Base-by-base conservation (phyloP, 2,888 invertebrate species). In the Lepidocyrtoides sp. region DNA sequence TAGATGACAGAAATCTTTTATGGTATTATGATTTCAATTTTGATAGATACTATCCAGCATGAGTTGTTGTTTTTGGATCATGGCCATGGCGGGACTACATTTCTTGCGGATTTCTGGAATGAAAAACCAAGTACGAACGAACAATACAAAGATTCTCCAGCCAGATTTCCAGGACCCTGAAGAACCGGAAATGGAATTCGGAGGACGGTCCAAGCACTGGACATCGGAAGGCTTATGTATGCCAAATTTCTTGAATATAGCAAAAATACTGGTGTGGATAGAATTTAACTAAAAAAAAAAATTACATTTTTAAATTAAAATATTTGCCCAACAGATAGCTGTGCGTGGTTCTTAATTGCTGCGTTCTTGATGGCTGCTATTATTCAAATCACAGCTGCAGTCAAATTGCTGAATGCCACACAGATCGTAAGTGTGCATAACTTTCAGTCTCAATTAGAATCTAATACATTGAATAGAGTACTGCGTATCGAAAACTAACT, bases 381-480 rank as follows among this genome's bases (percentile, higher is more conserved):
- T 10, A 82, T 91, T n/a, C 91, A 91, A 66, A 77, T 91, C 8
- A 79, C 87, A 5, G 91, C 91, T 60, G 91, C 91, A 3, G 88
- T 91, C 12, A 91, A 91, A 36, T 54, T 91, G 12, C 69, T 91
- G 44, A 91, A 88, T 75, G 87, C 91, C 23, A 91, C 87, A 23
- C 87, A 91, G 60, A 77, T 88, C 63, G 91, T 91, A 91, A 83
- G 83, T 36, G 20, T n/a, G n/a, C n/a, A n/a, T n/a, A n/a, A n/a
- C n/a, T n/a, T n/a, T n/a, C n/a, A n/a, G n/a, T n/a, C n/a, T n/a
- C n/a, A n/a, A n/a, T n/a, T 26, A 32, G 8, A 26, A 72, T n/a
- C n/a, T 17, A 66, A n/a, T 26, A 60, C n/a, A 44, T 20, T 26
- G 0, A 36, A n/a, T n/a, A n/a, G n/a, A n/a, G n/a, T n/a, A n/a